Conservation (phyloP, 2,113 vertebrate genomes). For the Otis tarda region DNA sequence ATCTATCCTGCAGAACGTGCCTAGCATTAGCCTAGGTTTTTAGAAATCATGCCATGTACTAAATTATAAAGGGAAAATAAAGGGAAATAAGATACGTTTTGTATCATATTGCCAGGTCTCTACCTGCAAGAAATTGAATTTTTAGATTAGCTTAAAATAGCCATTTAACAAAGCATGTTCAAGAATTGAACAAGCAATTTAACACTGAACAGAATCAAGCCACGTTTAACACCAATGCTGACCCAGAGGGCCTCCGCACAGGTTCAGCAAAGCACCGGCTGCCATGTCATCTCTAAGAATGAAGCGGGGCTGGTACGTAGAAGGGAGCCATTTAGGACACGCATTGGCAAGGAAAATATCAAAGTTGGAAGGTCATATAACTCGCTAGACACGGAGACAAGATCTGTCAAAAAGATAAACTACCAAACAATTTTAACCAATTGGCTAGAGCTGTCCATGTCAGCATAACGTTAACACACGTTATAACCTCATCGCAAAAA, state of each 20-base stretch:
- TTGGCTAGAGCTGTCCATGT: constrained; percentile 15
- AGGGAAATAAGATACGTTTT: not conserved
- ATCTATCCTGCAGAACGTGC: not conserved
- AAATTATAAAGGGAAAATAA: not conserved
- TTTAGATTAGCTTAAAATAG: not conserved
- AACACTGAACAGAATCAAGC: not conserved
- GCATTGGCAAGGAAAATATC: constrained; percentile 40
- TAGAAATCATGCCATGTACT: not conserved
- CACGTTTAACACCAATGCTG: not conserved
- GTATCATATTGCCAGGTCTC: not conserved
- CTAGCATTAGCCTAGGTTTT: not conserved
- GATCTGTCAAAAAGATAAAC: constrained; percentile 68
- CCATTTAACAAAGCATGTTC: not conserved
- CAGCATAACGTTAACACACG: constrained; percentile 47
- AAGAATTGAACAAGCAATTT: not conserved
- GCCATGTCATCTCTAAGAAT: not conserved
- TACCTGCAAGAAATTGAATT: not conserved
- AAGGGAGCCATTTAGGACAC: not conserved
- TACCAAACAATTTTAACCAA: constrained; percentile 45
- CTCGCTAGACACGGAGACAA: constrained; percentile 36
- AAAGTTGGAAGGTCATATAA: constrained; percentile 60
- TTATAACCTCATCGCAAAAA: not conserved
- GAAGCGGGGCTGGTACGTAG: fast-evolving
- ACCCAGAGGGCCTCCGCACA: not conserved
- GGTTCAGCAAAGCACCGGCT: not conserved